Evolutionary conservation across 2,888 invertebrate genomes (phyloP).

Genomic region (Nephrotoma appendiculata): DNA sequence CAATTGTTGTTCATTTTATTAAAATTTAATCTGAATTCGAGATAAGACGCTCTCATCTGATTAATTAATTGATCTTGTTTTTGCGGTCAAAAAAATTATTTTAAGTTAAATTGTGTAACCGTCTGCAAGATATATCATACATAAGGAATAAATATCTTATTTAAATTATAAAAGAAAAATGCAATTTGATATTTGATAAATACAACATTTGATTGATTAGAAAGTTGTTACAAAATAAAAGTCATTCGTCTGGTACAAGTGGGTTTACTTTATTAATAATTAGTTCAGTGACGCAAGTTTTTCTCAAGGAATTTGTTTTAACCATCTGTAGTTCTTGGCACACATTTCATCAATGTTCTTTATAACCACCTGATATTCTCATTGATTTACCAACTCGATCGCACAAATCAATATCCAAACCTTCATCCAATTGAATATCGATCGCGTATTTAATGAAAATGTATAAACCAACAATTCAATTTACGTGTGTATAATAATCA

Average conservation of each 20-base stretch:
- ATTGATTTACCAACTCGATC: background rate
- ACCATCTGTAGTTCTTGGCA: background rate
- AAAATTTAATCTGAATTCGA: no score
- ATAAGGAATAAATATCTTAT: background rate
- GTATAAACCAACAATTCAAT: background rate
- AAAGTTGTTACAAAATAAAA: background rate
- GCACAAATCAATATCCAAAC: background rate
- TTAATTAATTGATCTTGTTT: no score
- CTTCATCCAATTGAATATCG: background rate
- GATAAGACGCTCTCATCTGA: no score
- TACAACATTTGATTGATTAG: background rate
- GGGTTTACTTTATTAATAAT: background rate
- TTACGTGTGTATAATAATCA: background rate
- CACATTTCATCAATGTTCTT: background rate
- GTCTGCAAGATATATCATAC: no score
- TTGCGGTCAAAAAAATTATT: no score
- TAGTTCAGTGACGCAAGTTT: background rate
- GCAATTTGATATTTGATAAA: background rate
- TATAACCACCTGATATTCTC: background rate
- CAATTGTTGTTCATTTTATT: no score
- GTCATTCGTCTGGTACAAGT: background rate
- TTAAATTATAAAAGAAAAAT: background rate
- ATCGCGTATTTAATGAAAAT: background rate
- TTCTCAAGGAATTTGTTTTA: background rate
- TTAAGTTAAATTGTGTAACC: no score